Evolutionary conservation across 1,140 invertebrate species (phyloP), one percentile per base, ranked within the genome.

Genomic region (Drosophila varians): DNA sequence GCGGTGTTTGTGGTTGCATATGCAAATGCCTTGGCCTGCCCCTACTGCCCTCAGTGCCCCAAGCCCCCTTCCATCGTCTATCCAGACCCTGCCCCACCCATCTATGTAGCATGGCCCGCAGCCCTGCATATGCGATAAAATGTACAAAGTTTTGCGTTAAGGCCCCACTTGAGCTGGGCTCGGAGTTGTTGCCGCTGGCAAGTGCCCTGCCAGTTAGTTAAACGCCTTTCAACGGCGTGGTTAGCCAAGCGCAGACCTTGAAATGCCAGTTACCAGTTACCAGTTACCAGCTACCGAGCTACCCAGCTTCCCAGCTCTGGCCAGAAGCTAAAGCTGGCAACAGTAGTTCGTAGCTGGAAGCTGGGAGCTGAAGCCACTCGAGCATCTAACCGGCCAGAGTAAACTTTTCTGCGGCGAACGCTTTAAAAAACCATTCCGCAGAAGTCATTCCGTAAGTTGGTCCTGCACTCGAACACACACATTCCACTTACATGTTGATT

Each of bases 211-310:
- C 77, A 87, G 82, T 87, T 87, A 87, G 82, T 82, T 87, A 87
- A 87, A 87, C 74, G 82, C 82, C 82, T 87, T 87, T 87, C 83
- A 87, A 87, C 82, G 77, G 70, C 77, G 64, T 70, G 80, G 80
- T 86, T 80, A 86, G 82, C 80, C 77, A 77, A 70, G 82, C 69
- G 77, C 74, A 87, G 82, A 87, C 82, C 82, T 87, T 87, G 82
- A 87, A 87, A 80, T 86, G 80, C 72, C 45, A 28, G 54, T 56
- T 62, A 78, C 62, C 47, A 28, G 54, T 56, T 62, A 78, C 62
- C 47, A 69, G 49, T 48, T 43, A 18, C 72, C 45, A 28, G 54
- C 62, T 62, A 78, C 62, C 47, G 2, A 62, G 49, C 48, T 43
- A 18, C 38, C 14, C 14, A 16, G 28, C 1, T 31, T 31, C 28